Percentiles rank a stretch among this genome's conserved stretches.
Evolutionary conservation across 2,888 invertebrate genomes (phyloP).

Genomic region (Nemoura dubitans): DNA sequence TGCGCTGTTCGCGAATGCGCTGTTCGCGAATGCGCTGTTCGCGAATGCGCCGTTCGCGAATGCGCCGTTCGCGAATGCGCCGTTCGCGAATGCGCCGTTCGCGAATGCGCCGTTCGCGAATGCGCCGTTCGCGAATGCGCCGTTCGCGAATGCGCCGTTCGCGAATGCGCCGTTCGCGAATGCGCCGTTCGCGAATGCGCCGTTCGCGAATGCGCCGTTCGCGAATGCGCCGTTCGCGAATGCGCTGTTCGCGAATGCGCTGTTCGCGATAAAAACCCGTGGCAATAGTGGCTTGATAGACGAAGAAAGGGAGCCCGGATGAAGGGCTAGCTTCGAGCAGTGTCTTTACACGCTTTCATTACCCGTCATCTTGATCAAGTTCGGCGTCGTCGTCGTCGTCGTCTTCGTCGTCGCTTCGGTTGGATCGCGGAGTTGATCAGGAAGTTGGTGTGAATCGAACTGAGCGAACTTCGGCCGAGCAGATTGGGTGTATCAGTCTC

Average conservation of each 20-base stretch:
- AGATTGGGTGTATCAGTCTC: conserved; percentile 34
- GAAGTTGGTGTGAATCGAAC: conserved; percentile 16
- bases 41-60: background rate
- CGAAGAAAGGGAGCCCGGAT: background rate
- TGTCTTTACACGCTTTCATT: conserved; percentile 18
- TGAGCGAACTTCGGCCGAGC: background rate
- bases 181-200: background rate
- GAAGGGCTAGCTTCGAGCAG: background rate
- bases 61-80: background rate
- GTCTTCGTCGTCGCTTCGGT: background rate
- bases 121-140: background rate
- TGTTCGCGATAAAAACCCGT: background rate
- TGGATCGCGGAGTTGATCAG: conserved; percentile 18
- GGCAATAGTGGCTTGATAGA: background rate
- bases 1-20: background rate
- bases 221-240: background rate
- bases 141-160: background rate
- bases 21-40: background rate
- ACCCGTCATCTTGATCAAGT: conserved; percentile 9
- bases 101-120: background rate
- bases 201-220: background rate
- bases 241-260: too few species aligned
- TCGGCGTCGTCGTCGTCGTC: background rate
- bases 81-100: background rate
- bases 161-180: background rate